These are phyloP conservation scores for Leptinotarsa defecta DNA, from an alignment of 1,140 invertebrate genomes.

Conservation along the genomic window DNA sequence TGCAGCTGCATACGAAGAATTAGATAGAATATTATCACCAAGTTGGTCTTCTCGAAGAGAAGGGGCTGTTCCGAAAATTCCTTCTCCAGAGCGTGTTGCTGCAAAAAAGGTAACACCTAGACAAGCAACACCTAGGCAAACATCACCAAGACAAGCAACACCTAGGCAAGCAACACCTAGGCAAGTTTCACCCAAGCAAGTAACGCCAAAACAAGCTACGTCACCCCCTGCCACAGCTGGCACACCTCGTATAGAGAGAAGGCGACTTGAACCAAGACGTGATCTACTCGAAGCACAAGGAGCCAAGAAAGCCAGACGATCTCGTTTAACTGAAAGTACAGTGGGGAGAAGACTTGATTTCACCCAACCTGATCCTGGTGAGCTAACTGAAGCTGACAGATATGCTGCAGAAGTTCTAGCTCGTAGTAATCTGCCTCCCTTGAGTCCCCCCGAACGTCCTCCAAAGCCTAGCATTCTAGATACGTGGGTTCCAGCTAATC, in stretches of 20 bases:
- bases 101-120: neutral
- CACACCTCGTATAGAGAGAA: neutral
- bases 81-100: no score
- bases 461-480: neutral
- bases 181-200: neutral
- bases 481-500: neutral
- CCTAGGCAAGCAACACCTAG: neutral
- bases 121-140: neutral
- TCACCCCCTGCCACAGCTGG: neutral
- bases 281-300: neutral
- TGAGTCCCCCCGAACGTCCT: neutral
- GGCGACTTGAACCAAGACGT: neutral
- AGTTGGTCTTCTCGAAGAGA: neutral
- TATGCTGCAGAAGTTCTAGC: neutral
- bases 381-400: neutral
- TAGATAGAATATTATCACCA: neutral
- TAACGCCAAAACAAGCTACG: neutral
- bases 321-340: neutral
- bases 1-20: neutral
- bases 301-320: neutral
- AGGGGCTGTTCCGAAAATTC: no score
- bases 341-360: neutral
- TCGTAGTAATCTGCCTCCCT: neutral
- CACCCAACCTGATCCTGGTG: neutral
- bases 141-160: neutral